Evolutionary conservation across 2,888 invertebrate genomes (phyloP), one percentile per base, ranked within the genome.

Genomic region (Oxyscelio sp.): DNA sequence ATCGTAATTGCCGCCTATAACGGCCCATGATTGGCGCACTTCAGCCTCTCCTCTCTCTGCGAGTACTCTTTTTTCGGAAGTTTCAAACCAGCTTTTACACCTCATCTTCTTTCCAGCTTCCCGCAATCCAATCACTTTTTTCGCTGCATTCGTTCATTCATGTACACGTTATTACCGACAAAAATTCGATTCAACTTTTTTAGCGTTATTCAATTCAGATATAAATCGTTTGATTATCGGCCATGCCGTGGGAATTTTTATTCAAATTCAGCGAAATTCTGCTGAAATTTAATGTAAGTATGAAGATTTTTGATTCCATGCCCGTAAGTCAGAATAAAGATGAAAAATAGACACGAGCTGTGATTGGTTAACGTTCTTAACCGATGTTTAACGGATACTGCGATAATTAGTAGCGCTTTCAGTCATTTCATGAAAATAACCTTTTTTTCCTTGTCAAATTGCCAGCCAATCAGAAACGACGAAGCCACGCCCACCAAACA

Each of bases 1-100:
- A 93, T 93, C 93, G 93, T 93, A 93, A 93, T 93, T 93, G 92
- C 92, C 91, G 90, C 92, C 92, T 91, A 93, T 92, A 92, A 92
- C 90, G 90, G 89, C 89, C 91, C 91, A 91, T 92, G 92, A 92
- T 92, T 92, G 92, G 90, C 90, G 90, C 83, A 85, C 81, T 85
- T 83, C 80, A 90, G 91, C 90, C 92, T 90, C 90, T n/a, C n/a
- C 52, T 52, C 52, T 11, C 15, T 21, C 48, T 13, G 8, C 90
- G 88, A 71, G 80, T 89, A 89, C 88, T 92, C 89, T 27, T 89
- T 92, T 92, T 92, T 93, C 92, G 90, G 90, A 91, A 92, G 92
- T 92, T 91, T 90, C 88, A 88, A 90, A 90, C 82, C 71, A 82
- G 78, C 68, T 74, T 85, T 85, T 81, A 78, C 85, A 85, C 81